Percentiles rank a stretch among this genome's conserved stretches.
Evolutionary conservation across 2,888 invertebrate genomes (phyloP).

Genomic region (Auanema sp.): DNA sequence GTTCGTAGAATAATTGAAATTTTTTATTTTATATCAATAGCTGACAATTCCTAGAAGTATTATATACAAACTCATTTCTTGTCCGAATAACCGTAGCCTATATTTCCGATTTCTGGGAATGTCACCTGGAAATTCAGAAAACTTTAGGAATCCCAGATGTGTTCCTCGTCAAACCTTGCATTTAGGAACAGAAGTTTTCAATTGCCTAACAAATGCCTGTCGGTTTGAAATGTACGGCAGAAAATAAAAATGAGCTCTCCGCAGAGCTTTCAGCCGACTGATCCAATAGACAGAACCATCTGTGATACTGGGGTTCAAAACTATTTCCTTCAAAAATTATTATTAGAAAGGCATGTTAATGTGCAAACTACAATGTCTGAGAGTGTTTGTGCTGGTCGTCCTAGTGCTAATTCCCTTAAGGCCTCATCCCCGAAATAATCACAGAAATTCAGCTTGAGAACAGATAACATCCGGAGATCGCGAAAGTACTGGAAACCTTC

Average conservation of each 20-base stretch:
- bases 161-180: conserved; percentile 23
- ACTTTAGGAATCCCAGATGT: background rate
- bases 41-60: too few species aligned
- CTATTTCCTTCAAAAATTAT: conserved; percentile 46
- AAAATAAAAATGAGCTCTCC: conserved; percentile 55
- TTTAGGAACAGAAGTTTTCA: conserved; percentile 51
- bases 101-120: conserved; percentile 49
- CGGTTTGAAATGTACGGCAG: conserved; percentile 54
- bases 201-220: conserved; percentile 48
- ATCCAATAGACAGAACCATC: conserved; percentile 54
- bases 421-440: conserved; percentile 61
- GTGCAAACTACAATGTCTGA: conserved; percentile 50
- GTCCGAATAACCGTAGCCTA: conserved; percentile 56
- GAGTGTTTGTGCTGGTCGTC: conserved; percentile 44
- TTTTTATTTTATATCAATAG: too few species aligned
- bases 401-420: conserved; percentile 46
- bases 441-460: conserved; percentile 58
- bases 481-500: conserved; percentile 56
- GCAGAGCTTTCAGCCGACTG: conserved; percentile 40
- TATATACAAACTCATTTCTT: conserved; percentile 9
- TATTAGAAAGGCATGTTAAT: too few species aligned
- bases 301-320: conserved; percentile 50
- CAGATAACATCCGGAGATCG: conserved; percentile 44
- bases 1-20: too few species aligned
- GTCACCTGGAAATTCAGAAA: conserved; percentile 33